Evolutionary conservation across 2,888 invertebrate species (phyloP), one percentile per base, ranked within the genome.

Genomic region (Rotaria sp.): DNA sequence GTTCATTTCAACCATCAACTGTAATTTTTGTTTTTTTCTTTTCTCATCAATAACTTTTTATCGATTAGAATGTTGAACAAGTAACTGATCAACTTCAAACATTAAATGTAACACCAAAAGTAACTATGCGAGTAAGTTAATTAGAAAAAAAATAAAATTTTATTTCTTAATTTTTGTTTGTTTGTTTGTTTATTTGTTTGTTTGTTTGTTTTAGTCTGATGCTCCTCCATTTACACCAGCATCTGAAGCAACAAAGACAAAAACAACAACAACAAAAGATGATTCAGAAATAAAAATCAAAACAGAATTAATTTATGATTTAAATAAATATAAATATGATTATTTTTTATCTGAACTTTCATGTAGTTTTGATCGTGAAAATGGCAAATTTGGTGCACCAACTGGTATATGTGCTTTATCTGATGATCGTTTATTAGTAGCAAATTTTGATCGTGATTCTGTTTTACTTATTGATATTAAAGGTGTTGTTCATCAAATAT

Each of bases 381-480:
- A 45, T 45, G 80, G 26, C 8, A 80, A 80, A 80, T 80, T 80
- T 45, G 80, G 80, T n/a, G 80, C 45, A 45, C 80, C 80, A n/a
- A 80, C 80, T 45, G 80, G 80, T 4, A 80, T 80, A 26, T 80
- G 80, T 80, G 80, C 80, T 13, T 45, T 80, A 45, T 45, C 80
- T 0, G 80, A 80, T 45, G 80, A 80, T 80, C 80, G 80, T 80
- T 45, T 80, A 80, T 80, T 80, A 80, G 80, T 80, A 1, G 80
- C 80, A 4, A 80, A 80, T 45, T 80, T 80, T 8, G 80, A 80
- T 45, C 80, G 80, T n/a, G 80, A 80, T 45, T 80, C 80, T 1
- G 80, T 80, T n/a, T 45, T 80, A n/a, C n/a, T 80, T 13, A 26
- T 80, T 24, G 80, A 80, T 80, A 80, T 80, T 45, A 80, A 41